phyloP scores from a whole-genome alignment of 2,113 vertebrate species.

The Heterocephalus glaber region DNA sequence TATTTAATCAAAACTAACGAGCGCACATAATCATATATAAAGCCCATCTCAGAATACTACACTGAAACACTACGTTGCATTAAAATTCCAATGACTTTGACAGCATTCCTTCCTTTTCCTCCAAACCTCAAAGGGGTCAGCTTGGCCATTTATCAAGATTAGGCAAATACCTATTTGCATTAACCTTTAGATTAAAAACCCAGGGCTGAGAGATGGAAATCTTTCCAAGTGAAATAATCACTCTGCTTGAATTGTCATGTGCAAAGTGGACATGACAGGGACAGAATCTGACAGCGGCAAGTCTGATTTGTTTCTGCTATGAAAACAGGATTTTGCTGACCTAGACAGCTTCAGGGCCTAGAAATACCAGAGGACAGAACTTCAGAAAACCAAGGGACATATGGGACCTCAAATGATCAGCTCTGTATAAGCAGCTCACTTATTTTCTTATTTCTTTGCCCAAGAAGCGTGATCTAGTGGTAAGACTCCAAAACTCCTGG shows the following conservation, averaged over 20 bases:
- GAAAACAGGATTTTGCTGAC: background rate
- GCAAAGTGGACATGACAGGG: background rate
- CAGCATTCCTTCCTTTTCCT: background rate
- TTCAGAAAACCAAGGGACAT: background rate
- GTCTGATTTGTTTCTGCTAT: background rate
- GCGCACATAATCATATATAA: background rate
- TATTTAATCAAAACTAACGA: background rate
- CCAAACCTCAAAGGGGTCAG: background rate
- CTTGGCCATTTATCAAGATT: background rate
- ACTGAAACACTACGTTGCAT: background rate
- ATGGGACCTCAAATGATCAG: background rate
- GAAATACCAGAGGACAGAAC: background rate
- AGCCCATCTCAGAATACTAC: background rate
- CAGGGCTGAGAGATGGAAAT: background rate
- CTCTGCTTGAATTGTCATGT: background rate
- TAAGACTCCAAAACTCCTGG: background rate
- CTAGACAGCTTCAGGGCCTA: background rate
- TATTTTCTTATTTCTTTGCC: background rate
- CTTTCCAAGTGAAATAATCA: background rate
- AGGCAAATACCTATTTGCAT: background rate
- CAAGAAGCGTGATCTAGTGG: background rate
- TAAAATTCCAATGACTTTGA: background rate
- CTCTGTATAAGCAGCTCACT: background rate
- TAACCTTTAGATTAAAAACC: background rate
- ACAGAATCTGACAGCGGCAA: background rate